Conservation (phyloP, 2,113 vertebrate species). For the Zapornia atra region DNA sequence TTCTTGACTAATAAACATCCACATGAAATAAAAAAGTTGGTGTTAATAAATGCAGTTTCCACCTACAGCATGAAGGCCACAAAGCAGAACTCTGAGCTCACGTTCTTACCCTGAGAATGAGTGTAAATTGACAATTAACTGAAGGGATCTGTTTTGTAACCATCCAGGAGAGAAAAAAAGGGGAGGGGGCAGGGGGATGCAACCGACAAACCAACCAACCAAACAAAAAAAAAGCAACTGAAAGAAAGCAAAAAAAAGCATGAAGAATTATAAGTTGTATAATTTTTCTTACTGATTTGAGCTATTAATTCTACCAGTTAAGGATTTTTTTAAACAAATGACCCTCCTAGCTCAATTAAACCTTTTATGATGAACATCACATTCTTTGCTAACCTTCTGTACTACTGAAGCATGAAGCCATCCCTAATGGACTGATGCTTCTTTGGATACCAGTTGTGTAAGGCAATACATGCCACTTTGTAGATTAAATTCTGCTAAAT, state of each 20-base stretch:
- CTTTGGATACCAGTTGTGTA: background rate
- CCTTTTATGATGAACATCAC: background rate
- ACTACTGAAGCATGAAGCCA: background rate
- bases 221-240: background rate
- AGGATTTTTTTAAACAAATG: background rate
- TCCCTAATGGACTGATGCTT: background rate
- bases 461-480: background rate
- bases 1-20: background rate
- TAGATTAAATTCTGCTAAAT: background rate
- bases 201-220: no score
- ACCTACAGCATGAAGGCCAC: background rate
- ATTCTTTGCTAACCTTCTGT: background rate
- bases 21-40: background rate
- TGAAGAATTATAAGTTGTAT: background rate
- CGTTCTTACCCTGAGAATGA: background rate
- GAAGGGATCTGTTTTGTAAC: background rate
- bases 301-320: background rate
- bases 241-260: background rate
- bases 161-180: background rate
- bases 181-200: no score
- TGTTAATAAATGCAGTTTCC: background rate
- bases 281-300: background rate
- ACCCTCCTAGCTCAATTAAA: accelerated
- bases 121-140: background rate
- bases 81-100: background rate